Conservation (phyloP, 2,797 vertebrate species). For the Thunnus albacares region DNA sequence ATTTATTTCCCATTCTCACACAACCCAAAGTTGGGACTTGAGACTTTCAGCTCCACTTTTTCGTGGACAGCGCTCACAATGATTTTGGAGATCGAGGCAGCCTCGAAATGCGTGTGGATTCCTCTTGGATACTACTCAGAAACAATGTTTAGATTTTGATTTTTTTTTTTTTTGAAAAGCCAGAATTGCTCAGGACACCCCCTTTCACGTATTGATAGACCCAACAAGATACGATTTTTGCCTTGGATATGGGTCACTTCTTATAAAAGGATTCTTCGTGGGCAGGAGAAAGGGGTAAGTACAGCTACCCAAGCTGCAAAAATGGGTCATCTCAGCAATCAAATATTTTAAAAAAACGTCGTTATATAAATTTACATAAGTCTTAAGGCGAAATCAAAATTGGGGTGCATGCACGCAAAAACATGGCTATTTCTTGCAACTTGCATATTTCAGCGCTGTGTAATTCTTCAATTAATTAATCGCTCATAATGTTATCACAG, state of each 20-base stretch:
- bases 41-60: slow-evolving; percentile 84
- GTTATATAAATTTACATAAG: slow-evolving; percentile 46
- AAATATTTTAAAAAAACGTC: slow-evolving; percentile 42
- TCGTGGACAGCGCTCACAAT: slow-evolving; percentile 78
- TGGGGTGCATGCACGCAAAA: slow-evolving; percentile 4
- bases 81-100: slow-evolving; percentile 60
- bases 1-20: slow-evolving; percentile 36
- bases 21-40: slow-evolving; percentile 79
- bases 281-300: slow-evolving; percentile 73
- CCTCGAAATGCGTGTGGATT: slow-evolving; percentile 68
- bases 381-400: slow-evolving; percentile 7
- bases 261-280: slow-evolving; percentile 59
- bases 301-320: slow-evolving; percentile 30
- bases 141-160: slow-evolving; percentile 69
- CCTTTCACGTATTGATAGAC: slow-evolving; percentile 4
- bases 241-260: slow-evolving; percentile 78
- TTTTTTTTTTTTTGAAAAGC: slow-evolving; percentile 23
- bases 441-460: slow-evolving; percentile 3
- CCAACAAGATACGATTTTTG: slow-evolving; percentile 42
- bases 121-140: slow-evolving; percentile 73
- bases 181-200: slow-evolving; percentile 48
- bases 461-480: background rate
- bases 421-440: slow-evolving; percentile 7
- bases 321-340: slow-evolving; percentile 42
- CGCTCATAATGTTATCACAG: slow-evolving; percentile 15